phyloP scores from a whole-genome alignment of 2,113 vertebrate genomes.

The Anseranas semipalmata region DNA sequence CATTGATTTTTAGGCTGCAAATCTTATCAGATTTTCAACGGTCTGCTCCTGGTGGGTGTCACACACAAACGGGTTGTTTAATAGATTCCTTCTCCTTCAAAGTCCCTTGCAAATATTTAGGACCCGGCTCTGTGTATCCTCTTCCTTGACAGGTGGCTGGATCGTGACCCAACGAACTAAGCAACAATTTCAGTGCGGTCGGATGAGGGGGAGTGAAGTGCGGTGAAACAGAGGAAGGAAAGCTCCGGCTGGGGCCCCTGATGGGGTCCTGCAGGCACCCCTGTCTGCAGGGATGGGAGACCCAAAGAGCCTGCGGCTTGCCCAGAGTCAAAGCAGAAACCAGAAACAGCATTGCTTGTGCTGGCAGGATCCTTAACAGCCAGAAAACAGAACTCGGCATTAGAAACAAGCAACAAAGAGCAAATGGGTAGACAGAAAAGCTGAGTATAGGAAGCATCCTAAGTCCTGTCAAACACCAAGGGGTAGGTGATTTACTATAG shows the following conservation, averaged over 20 bases:
- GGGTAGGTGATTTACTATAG: not conserved
- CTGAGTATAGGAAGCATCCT: not conserved
- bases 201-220: not conserved
- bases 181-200: not conserved
- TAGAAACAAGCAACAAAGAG: not conserved
- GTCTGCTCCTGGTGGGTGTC: not conserved
- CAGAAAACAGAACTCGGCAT: not conserved
- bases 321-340: not conserved
- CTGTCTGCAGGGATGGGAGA: not conserved
- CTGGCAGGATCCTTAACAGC: not conserved
- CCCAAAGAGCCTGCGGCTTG: not conserved
- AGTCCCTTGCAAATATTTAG: not conserved
- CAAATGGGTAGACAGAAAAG: not conserved
- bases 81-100: not conserved
- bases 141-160: not conserved
- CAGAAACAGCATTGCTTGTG: not conserved
- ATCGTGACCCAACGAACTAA: not conserved
- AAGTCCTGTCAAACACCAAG: not conserved
- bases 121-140: not conserved
- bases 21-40: not conserved
- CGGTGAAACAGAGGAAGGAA: not conserved
- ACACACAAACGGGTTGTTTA: not conserved
- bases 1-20: constrained; percentile 10
- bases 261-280: not conserved
- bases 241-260: fast-evolving